A percentile compares a stretch with the other conserved stretches of the same genome.
Conservation (phyloP, 2,797 vertebrate genomes). For the Megalops cyprinoides region DNA sequence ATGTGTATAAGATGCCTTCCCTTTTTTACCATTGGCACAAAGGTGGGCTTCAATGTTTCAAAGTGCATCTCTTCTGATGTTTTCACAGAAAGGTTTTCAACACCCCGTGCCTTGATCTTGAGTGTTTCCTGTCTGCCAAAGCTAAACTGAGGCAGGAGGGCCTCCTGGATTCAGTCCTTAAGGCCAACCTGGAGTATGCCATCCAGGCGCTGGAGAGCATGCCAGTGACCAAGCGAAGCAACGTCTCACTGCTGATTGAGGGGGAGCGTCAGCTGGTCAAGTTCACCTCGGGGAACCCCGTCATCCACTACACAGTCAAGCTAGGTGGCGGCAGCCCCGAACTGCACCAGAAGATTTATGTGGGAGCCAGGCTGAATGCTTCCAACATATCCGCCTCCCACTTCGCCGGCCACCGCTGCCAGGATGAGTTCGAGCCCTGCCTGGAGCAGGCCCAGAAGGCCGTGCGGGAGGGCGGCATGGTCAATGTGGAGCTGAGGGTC, state of each 20-base stretch:
- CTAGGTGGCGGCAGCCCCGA: constrained; percentile 32
- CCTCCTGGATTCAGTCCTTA: constrained; percentile 42
- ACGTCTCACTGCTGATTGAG: constrained; percentile 40
- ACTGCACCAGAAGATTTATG: constrained; percentile 41
- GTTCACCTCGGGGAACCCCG: constrained; percentile 35
- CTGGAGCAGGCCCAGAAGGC: constrained; percentile 33
- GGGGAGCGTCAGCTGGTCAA: constrained; percentile 41
- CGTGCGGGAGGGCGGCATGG: not conserved
- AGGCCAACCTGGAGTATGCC: constrained; percentile 43
- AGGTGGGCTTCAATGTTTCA: not conserved
- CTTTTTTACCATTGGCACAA: not conserved
- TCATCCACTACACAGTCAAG: constrained; percentile 37
- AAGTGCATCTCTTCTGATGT: not conserved
- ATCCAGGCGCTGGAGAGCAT: constrained; percentile 39
- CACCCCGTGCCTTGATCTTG: constrained; percentile 12
- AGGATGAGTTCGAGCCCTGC: constrained; percentile 46
- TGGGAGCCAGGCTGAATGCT: constrained; percentile 23
- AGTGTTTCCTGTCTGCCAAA: constrained; percentile 41
- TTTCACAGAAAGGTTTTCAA: constrained; percentile 11
- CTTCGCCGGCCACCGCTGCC: constrained; percentile 47
- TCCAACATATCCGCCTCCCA: constrained; percentile 37
- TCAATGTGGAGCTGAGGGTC: constrained; percentile 45
- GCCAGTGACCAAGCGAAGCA: constrained; percentile 30
- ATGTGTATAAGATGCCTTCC: not conserved
- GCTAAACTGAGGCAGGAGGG: constrained; percentile 38